phyloP scores from a whole-genome alignment of 2,797 vertebrate species.

The Myotis myotis region DNA sequence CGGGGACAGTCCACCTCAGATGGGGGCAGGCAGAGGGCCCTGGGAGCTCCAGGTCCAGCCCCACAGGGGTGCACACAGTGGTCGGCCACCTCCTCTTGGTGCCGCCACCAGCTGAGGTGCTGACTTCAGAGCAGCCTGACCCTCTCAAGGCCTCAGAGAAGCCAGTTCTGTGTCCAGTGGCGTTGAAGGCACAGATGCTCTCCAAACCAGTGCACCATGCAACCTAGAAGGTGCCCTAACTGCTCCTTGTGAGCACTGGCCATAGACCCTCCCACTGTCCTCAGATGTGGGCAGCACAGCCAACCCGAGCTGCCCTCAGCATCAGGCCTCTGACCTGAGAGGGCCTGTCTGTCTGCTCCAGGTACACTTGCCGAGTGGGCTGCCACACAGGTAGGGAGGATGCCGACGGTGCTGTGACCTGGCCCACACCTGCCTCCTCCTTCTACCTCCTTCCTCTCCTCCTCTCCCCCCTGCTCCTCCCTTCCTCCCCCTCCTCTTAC shows the following conservation, averaged over 20 bases:
- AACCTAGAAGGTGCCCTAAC: fast-evolving
- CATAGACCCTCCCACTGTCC: fast-evolving
- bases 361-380: fast-evolving
- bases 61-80: background rate
- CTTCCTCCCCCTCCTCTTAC: background rate
- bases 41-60: background rate
- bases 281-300: fast-evolving
- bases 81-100: background rate
- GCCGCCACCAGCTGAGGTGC: fast-evolving
- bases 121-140: too few relatives aligned
- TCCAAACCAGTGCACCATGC: background rate
- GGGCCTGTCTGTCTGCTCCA: too few relatives aligned
- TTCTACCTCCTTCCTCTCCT: background rate
- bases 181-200: background rate
- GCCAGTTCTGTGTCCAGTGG: background rate
- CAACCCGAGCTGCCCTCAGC: fast-evolving
- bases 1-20: background rate
- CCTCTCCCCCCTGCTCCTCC: background rate
- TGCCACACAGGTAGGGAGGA: background rate
- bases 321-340: fast-evolving
- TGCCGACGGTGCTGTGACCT: background rate
- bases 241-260: fast-evolving
- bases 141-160: background rate
- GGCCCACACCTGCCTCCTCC: background rate
- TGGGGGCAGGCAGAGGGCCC: fast-evolving